Percentiles rank a stretch among this genome's conserved stretches.
phyloP scores from a whole-genome alignment of 2,113 vertebrate genomes.

The Pavo muticus region DNA sequence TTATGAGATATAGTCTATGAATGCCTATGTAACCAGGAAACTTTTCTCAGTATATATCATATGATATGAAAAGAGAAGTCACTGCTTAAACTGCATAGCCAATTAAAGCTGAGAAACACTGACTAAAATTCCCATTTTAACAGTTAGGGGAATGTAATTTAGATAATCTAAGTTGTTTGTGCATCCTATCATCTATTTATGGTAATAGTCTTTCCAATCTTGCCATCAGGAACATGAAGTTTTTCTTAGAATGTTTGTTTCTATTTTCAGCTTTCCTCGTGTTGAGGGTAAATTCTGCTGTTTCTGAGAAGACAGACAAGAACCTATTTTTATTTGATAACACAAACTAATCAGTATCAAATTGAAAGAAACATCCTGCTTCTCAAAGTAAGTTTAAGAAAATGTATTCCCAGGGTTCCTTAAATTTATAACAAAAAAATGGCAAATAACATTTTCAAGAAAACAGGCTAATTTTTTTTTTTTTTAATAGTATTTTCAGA shows the following conservation, averaged over 20 bases:
- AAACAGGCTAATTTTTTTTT: neutral
- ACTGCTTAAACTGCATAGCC: neutral
- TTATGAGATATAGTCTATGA: neutral
- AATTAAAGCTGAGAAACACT: neutral
- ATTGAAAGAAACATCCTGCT: neutral
- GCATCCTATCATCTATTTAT: neutral
- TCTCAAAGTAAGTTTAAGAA: neutral
- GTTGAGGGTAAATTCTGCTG: neutral
- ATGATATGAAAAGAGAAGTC: neutral
- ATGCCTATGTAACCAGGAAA: neutral
- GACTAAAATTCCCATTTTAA: neutral
- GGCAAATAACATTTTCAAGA: neutral
- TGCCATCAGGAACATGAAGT: neutral
- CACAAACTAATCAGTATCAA: neutral
- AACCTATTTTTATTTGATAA: neutral
- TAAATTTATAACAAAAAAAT: neutral
- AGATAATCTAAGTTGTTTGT: no score
- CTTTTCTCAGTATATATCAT: neutral
- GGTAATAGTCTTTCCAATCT: neutral
- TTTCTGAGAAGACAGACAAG: neutral
- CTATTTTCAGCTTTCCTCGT: neutral
- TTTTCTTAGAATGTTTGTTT: neutral
- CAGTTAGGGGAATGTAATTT: neutral
- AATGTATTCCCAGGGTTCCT: neutral
- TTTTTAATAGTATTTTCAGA: neutral